A percentile compares a stretch with the other conserved stretches of the same genome.
These are phyloP conservation scores for Phasia obesa DNA, from an alignment of 2,888 invertebrate species.

Conservation along the genomic window DNA sequence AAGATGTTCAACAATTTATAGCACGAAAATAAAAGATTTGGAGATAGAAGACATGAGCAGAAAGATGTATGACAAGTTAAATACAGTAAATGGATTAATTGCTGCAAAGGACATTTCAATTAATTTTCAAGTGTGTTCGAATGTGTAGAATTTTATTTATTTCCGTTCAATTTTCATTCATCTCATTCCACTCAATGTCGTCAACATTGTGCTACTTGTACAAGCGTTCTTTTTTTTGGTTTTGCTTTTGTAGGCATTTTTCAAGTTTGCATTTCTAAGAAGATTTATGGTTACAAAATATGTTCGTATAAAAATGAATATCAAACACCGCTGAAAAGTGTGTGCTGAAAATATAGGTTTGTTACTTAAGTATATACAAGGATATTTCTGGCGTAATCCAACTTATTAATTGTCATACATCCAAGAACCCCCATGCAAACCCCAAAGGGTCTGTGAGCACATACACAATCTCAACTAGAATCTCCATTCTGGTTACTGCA, in stretches of 20 bases:
- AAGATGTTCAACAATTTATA: slow-evolving; percentile 28
- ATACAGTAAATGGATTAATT: slow-evolving; percentile 72
- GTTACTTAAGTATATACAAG: background rate
- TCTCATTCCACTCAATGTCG: slow-evolving; percentile 16
- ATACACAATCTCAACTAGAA: no score
- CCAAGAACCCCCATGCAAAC: no score
- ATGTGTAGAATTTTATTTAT: slow-evolving; percentile 34
- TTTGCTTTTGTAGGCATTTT: slow-evolving; percentile 51
- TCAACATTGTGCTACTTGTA: background rate
- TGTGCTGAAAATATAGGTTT: no score
- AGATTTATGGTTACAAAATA: slow-evolving; percentile 57
- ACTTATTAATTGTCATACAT: no score
- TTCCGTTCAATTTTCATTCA: slow-evolving; percentile 1
- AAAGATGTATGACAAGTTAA: slow-evolving; percentile 68
- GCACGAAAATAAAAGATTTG: slow-evolving; percentile 19
- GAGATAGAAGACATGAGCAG: slow-evolving; percentile 23
- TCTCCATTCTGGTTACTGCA: no score
- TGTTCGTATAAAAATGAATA: background rate
- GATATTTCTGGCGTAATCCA: no score
- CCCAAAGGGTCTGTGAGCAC: no score
- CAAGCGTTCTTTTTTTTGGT: background rate
- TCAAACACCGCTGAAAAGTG: background rate
- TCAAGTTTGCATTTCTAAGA: slow-evolving; percentile 27
- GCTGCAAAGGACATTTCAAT: slow-evolving; percentile 74
- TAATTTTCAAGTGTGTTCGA: slow-evolving; percentile 61